These are phyloP conservation scores for Ectropis crepuscularia DNA, from an alignment of 2,888 invertebrate species.

Conservation along the genomic window DNA sequence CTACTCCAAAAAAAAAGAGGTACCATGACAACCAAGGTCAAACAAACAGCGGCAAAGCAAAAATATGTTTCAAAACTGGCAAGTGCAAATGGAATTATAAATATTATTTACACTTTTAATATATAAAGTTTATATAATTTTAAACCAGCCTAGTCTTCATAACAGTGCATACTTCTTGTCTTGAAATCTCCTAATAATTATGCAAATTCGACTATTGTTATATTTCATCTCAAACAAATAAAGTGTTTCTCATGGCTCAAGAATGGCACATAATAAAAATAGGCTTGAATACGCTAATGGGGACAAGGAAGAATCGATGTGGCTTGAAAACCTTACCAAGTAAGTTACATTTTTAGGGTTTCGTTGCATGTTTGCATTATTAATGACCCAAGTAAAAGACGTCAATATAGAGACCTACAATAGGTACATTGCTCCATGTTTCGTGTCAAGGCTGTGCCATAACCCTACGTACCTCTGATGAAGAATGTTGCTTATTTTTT, in stretches of 20 bases:
- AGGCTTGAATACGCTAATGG: constrained; percentile 63
- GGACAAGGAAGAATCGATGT: constrained; percentile 66
- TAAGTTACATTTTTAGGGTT: constrained; percentile 51
- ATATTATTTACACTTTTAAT: constrained; percentile 32
- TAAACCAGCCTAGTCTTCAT: constrained; percentile 6
- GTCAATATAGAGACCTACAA: constrained; percentile 45
- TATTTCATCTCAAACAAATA: constrained; percentile 36
- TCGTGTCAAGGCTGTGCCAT: constrained; percentile 59
- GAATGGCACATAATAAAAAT: constrained; percentile 72
- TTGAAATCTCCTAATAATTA: constrained; percentile 23
- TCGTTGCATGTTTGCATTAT: constrained; percentile 47
- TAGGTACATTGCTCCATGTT: constrained; percentile 52
- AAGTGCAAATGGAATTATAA: constrained; percentile 64
- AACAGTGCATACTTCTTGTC: neutral
- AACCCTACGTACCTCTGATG: constrained; percentile 17
- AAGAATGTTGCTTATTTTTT: constrained; percentile 6
- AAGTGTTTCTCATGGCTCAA: constrained; percentile 67
- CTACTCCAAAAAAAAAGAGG: neutral
- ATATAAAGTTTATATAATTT: constrained; percentile 23
- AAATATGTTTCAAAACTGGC: constrained; percentile 77
- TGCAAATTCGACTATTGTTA: constrained; percentile 23
- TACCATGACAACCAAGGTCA: constrained; percentile 76
- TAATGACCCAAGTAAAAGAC: constrained; percentile 52
- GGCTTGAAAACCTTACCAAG: constrained; percentile 80
- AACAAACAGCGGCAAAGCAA: constrained; percentile 81